These are phyloP conservation scores for Coregonus suidteri DNA, from an alignment of 2,797 vertebrate genomes.

Conservation along the genomic window DNA sequence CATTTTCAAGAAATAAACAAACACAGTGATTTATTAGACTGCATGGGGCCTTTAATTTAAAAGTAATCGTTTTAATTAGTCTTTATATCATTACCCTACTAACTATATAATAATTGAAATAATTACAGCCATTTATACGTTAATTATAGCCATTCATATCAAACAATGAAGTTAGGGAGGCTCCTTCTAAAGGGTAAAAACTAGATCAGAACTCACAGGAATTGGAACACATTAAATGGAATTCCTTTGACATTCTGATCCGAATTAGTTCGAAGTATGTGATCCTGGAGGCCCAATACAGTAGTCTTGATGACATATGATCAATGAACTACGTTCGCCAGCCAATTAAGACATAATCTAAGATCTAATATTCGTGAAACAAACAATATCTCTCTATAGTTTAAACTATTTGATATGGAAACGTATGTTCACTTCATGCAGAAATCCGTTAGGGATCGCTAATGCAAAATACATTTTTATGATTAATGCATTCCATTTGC, in stretches of 20 bases:
- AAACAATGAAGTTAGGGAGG: conserved; percentile 29
- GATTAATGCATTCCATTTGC: conserved; percentile 61
- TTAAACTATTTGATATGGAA: conserved; percentile 9
- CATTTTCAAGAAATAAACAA: too few relatives aligned
- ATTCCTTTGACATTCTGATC: conserved; percentile 34
- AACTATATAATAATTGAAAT: conserved; percentile 46
- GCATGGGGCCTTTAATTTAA: conserved; percentile 23
- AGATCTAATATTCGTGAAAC: conserved; percentile 13
- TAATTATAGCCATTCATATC: conserved; percentile 51
- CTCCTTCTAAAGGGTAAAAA: conserved; percentile 24
- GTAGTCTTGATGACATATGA: conserved; percentile 35
- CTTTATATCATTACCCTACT: conserved; percentile 42
- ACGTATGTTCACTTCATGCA: conserved; percentile 5
- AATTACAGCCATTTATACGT: conserved; percentile 47
- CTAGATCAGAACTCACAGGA: background rate
- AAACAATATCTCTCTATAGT: background rate
- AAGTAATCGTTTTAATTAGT: conserved; percentile 58
- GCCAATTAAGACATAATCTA: conserved; percentile 39
- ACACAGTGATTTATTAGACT: too few relatives aligned
- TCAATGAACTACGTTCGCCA: conserved; percentile 32
- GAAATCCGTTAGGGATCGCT: conserved; percentile 10
- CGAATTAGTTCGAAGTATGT: conserved; percentile 25
- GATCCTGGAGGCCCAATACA: conserved; percentile 18
- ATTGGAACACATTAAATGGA: background rate
- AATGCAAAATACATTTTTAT: conserved; percentile 41